Conservation (phyloP, 2,113 vertebrate genomes). For the Ochotona curzoniae region DNA sequence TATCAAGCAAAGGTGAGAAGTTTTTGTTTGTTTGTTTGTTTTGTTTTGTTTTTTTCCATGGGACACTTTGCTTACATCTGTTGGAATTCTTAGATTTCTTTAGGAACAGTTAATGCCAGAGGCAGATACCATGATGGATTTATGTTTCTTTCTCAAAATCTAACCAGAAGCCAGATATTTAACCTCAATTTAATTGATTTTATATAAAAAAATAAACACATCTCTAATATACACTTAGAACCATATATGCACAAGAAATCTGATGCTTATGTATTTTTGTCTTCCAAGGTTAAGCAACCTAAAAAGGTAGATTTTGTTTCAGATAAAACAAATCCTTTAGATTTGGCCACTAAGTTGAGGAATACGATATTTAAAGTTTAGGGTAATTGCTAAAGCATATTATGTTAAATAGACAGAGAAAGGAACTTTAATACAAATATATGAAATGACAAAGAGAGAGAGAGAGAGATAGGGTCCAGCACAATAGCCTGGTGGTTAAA, state of each 20-base stretch:
- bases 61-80: background rate
- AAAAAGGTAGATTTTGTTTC: constrained; percentile 33
- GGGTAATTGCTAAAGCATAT: background rate
- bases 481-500: no score
- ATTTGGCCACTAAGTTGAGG: background rate
- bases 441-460: background rate
- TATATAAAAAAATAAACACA: background rate
- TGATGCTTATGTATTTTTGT: background rate
- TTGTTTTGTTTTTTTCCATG: background rate
- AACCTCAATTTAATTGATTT: background rate
- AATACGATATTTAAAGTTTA: background rate
- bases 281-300: background rate
- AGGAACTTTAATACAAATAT: background rate
- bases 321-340: background rate
- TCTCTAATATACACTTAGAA: constrained; percentile 1
- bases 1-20: background rate
- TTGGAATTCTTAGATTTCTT: background rate
- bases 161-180: background rate
- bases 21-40: background rate
- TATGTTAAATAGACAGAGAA: background rate
- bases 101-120: background rate
- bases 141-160: background rate
- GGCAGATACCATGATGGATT: background rate
- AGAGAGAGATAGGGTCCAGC: background rate
- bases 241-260: background rate